Conservation (phyloP, 2,797 vertebrate species). For the Triplophysa bombifrons region DNA sequence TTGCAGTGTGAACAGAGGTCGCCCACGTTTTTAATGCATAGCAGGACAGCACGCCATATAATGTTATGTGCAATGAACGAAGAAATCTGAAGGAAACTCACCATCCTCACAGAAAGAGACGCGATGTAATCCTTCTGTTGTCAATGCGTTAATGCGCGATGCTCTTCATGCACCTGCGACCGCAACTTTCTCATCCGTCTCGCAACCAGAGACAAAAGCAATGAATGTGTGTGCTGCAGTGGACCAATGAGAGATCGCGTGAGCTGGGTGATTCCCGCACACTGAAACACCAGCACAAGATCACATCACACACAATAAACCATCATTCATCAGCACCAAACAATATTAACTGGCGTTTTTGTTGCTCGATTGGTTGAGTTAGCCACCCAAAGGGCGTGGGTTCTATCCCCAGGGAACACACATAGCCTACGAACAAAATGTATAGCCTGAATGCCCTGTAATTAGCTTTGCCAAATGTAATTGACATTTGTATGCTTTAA, state of each 20-base stretch:
- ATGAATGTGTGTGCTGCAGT: constrained; percentile 7
- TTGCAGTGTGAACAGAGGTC: neutral
- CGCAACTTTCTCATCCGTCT: constrained; percentile 30
- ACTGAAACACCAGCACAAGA: neutral
- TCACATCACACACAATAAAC: neutral
- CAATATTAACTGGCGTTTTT: too few relatives aligned
- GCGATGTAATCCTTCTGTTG: constrained; percentile 3
- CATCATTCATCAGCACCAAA: neutral
- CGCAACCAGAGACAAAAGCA: neutral
- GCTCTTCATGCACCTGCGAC: constrained; percentile 21
- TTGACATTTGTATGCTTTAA: too few relatives aligned
- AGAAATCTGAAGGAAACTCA: constrained; percentile 38
- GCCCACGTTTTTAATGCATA: neutral
- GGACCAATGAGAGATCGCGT: constrained; percentile 16
- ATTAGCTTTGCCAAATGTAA: too few relatives aligned
- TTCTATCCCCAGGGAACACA: too few relatives aligned
- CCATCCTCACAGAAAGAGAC: constrained; percentile 19
- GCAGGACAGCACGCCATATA: too few relatives aligned
- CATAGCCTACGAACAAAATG: too few relatives aligned
- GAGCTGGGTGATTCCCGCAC: constrained; percentile 27
- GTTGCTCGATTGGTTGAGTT: too few relatives aligned
- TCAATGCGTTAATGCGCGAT: neutral
- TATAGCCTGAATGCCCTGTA: too few relatives aligned
- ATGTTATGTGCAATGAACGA: neutral
- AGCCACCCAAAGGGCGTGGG: too few relatives aligned